Conservation (phyloP, 2,113 vertebrate species). For the Neotoma lepida region DNA sequence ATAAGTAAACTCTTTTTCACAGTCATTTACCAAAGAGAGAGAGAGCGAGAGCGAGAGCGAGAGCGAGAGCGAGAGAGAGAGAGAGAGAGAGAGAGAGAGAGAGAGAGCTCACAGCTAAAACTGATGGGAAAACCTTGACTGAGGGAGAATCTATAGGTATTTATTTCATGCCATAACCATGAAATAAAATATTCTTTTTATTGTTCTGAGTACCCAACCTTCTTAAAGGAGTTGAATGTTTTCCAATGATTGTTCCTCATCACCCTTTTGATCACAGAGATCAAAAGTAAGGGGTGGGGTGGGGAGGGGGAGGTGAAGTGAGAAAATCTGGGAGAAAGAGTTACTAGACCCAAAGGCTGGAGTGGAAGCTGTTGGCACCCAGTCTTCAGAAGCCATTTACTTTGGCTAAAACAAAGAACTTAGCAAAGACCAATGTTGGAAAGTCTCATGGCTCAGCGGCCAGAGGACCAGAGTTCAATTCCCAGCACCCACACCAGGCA, state of each 20-base stretch:
- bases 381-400: background rate
- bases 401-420: conserved; percentile 12
- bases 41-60: too few relatives aligned
- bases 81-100: too few relatives aligned
- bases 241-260: background rate
- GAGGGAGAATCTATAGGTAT: background rate
- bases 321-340: background rate
- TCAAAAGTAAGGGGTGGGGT: background rate
- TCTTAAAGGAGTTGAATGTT: background rate
- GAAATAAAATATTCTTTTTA: conserved; percentile 13
- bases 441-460: background rate
- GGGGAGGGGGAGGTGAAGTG: background rate
- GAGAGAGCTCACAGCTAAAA: background rate
- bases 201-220: background rate
- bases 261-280: background rate
- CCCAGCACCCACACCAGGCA: background rate
- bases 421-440: background rate
- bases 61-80: too few relatives aligned
- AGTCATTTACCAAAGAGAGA: background rate
- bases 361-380: background rate
- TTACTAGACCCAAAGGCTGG: background rate
- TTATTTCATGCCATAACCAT: background rate
- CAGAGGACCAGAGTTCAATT: background rate
- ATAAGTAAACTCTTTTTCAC: background rate
- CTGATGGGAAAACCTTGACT: background rate